A percentile compares a stretch with the other conserved stretches of the same genome.
Evolutionary conservation across 1,140 invertebrate species (phyloP).

Genomic region (Rhizoglyphus robini): DNA sequence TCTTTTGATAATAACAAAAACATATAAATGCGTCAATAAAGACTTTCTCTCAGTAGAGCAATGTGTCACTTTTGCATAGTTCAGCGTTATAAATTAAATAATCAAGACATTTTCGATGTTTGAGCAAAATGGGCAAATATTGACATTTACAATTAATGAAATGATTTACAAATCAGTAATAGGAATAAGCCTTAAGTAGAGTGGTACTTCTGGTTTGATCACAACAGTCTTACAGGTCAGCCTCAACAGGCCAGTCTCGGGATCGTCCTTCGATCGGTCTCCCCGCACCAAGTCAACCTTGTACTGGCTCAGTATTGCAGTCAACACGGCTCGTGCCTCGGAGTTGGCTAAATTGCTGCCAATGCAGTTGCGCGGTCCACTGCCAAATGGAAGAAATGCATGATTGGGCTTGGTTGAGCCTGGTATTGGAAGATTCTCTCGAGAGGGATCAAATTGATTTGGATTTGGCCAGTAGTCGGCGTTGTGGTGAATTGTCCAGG

Average conservation of each 20-base stretch:
- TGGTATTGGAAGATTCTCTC: slow-evolving; percentile 28
- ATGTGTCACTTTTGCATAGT: too few relatives aligned
- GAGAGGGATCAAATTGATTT: slow-evolving; percentile 34
- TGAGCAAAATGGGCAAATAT: too few relatives aligned
- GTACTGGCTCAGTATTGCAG: slow-evolving; percentile 14
- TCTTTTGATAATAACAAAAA: too few relatives aligned
- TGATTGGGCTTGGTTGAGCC: background rate
- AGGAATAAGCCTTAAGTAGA: background rate
- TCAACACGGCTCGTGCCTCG: slow-evolving; percentile 10
- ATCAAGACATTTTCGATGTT: too few relatives aligned
- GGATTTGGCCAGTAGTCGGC: slow-evolving; percentile 34
- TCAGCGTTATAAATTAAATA: too few relatives aligned
- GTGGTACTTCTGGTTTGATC: too few relatives aligned
- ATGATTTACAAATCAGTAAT: background rate
- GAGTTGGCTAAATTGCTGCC: slow-evolving; percentile 13
- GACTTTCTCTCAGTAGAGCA: too few relatives aligned
- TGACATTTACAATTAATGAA: too few relatives aligned
- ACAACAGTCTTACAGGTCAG: background rate
- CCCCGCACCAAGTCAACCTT: background rate
- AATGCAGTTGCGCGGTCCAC: slow-evolving; percentile 19
- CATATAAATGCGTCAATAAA: too few relatives aligned
- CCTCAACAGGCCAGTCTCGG: background rate
- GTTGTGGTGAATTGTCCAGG: slow-evolving; percentile 32
- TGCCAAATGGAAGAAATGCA: slow-evolving; percentile 20
- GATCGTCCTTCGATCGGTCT: background rate